phyloP scores from a whole-genome alignment of 2,113 vertebrate genomes.

The Vicugna pacos region DNA sequence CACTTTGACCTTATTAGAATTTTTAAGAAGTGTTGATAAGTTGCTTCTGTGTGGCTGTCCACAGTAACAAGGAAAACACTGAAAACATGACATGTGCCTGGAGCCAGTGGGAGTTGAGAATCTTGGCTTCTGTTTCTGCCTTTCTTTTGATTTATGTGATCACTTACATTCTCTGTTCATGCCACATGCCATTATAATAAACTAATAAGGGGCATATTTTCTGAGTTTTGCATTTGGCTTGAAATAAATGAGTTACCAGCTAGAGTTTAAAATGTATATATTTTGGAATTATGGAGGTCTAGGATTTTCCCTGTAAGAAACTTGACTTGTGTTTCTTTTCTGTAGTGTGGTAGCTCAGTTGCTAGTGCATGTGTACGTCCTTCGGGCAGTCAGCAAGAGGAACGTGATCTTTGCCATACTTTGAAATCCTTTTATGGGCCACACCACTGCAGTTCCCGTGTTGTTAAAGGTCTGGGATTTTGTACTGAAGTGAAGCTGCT shows the following conservation, averaged over 20 bases:
- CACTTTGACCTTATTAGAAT: conserved; percentile 30
- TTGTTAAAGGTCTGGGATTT: neutral
- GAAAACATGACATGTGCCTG: conserved; percentile 9
- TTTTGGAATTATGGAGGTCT: conserved; percentile 19
- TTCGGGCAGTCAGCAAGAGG: conserved; percentile 24
- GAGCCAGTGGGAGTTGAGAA: conserved; percentile 38
- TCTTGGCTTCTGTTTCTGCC: conserved; percentile 62
- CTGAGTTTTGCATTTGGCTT: conserved; percentile 54
- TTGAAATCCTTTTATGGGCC: conserved; percentile 48
- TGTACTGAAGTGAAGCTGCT: conserved; percentile 12
- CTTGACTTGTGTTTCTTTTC: conserved; percentile 23
- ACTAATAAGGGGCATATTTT: conserved; percentile 54
- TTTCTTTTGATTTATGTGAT: conserved; percentile 59
- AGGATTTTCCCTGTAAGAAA: neutral
- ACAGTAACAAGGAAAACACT: conserved; percentile 15
- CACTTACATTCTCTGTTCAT: conserved; percentile 47
- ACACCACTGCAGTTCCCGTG: neutral
- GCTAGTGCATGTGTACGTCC: neutral
- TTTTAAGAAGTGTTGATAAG: neutral
- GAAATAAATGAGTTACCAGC: conserved; percentile 40
- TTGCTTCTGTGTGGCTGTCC: neutral
- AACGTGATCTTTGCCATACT: conserved; percentile 57
- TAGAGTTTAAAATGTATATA: conserved; percentile 21
- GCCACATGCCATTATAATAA: conserved; percentile 24
- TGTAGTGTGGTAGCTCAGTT: conserved; percentile 39